A percentile compares a stretch with the other conserved stretches of the same genome.
Evolutionary conservation across 2,797 vertebrate genomes (phyloP).

Genomic region (Cottoperca gobio): DNA sequence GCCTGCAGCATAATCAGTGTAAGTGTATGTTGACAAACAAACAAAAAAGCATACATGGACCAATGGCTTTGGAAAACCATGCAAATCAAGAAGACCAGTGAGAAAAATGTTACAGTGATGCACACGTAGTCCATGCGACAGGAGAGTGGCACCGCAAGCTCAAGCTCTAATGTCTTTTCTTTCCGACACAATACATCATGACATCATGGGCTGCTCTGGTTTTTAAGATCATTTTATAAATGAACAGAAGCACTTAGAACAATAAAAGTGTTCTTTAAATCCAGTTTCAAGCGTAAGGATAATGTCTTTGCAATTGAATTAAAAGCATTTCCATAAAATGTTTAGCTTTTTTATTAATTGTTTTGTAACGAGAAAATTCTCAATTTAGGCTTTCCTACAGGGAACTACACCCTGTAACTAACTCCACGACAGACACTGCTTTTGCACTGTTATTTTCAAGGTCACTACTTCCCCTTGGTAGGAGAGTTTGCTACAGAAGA

Average conservation of each 20-base stretch:
- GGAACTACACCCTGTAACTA: not conserved
- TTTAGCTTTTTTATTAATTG: not conserved
- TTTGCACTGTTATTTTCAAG: constrained; percentile 17
- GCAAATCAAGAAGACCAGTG: not conserved
- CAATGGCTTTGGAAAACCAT: not conserved
- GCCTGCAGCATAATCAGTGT: constrained; percentile 1
- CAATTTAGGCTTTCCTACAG: not conserved
- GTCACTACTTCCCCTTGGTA: constrained; percentile 2
- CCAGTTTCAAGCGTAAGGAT: not conserved
- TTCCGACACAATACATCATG: not conserved
- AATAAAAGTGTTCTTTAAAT: not conserved
- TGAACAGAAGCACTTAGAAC: not conserved
- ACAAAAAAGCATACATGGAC: not conserved
- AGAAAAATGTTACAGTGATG: not conserved
- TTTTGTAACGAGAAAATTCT: not conserved
- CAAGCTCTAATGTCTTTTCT: not conserved
- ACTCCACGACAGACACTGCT: not conserved
- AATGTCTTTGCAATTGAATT: not conserved
- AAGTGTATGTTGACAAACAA: not conserved
- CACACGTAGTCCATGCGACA: not conserved
- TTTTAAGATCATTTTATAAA: not conserved
- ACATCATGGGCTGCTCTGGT: not conserved
- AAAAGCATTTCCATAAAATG: not conserved
- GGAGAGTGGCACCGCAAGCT: not conserved
- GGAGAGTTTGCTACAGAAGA: constrained; percentile 1